Percentiles rank a stretch among this genome's conserved stretches.
Conservation (phyloP, 2,113 vertebrate genomes). For the Serilophus lunatus region DNA sequence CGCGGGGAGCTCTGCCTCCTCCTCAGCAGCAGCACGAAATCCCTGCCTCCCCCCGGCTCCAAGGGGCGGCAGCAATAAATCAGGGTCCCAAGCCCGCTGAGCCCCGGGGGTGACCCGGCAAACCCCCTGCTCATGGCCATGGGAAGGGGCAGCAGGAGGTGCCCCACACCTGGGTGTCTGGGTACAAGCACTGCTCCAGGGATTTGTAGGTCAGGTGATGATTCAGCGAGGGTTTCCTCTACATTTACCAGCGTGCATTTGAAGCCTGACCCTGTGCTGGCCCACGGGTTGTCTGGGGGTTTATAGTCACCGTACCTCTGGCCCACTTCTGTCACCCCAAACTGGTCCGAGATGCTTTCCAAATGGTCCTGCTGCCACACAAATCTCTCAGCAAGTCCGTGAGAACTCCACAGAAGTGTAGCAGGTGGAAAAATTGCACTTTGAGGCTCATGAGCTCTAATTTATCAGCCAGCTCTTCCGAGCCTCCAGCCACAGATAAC, state of each 20-base stretch:
- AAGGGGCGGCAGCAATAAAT: background rate
- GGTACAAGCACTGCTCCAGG: background rate
- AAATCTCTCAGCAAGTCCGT: background rate
- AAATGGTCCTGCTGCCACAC: background rate
- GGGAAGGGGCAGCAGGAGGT: background rate
- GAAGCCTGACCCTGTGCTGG: background rate
- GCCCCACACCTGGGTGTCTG: background rate
- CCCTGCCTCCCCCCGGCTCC: background rate
- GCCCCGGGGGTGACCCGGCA: background rate
- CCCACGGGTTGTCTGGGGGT: background rate
- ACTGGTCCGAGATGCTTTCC: background rate
- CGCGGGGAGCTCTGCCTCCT: background rate
- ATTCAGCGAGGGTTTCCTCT: background rate
- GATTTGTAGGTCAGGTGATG: background rate
- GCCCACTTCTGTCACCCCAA: background rate
- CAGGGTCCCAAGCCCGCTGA: too few species aligned
- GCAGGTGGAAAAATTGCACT: background rate
- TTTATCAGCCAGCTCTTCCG: background rate
- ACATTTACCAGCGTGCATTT: background rate
- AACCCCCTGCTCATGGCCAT: background rate
- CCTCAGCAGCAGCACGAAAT: background rate
- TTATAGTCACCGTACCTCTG: background rate
- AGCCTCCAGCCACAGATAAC: background rate
- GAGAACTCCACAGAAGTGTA: fast-evolving
- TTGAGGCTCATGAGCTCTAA: background rate